A percentile compares a stretch with the other conserved stretches of the same genome.
Evolutionary conservation across 2,888 invertebrate genomes (phyloP).

Genomic region (Pristionchus exspectatus): DNA sequence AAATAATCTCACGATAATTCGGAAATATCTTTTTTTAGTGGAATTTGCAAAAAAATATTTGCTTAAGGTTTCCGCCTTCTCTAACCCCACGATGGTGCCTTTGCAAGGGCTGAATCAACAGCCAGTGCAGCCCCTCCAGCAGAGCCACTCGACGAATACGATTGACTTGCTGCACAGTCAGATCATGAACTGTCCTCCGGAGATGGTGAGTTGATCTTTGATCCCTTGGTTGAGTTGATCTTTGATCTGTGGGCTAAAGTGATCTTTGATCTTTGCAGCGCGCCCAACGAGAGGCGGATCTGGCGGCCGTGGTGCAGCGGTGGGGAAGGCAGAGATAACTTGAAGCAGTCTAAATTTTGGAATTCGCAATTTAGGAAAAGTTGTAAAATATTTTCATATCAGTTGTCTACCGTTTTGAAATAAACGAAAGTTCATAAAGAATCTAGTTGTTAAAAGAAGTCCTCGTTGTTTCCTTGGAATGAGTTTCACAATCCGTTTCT

Average conservation of each 20-base stretch:
- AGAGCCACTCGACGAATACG: not conserved
- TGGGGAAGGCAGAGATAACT: not conserved
- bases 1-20: too few species aligned
- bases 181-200: not conserved
- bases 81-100: too few species aligned
- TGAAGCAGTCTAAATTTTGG: not conserved
- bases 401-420: too few species aligned
- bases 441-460: too few species aligned
- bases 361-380: not conserved
- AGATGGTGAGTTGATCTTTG: not conserved
- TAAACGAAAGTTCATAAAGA: too few species aligned
- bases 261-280: slow-evolving; percentile 1
- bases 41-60: too few species aligned
- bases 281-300: not conserved
- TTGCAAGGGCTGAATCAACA: not conserved
- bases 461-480: too few species aligned
- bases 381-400: too few species aligned
- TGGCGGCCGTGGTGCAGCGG: not conserved
- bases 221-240: not conserved
- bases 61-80: too few species aligned
- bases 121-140: not conserved
- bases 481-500: too few species aligned
- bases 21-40: too few species aligned
- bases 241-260: not conserved
- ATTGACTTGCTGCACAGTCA: not conserved